These are phyloP conservation scores for Proteles cristata DNA, from an alignment of 2,113 vertebrate genomes.

Conservation along the genomic window DNA sequence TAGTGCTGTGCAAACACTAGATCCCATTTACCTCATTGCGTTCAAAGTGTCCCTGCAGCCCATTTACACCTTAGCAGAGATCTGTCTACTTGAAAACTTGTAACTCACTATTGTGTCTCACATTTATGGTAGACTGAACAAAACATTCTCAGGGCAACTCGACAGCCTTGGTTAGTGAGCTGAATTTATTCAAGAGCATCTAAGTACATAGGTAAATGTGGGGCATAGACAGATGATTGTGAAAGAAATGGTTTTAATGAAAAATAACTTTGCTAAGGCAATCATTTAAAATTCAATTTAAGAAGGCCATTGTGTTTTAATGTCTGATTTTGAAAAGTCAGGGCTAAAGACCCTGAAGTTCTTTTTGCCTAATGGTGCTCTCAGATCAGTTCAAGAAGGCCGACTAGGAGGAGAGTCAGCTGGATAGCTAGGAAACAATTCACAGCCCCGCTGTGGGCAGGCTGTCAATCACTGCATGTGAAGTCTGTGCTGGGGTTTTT, in stretches of 20 bases:
- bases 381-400: neutral
- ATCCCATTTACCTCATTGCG: neutral
- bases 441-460: constrained; percentile 58
- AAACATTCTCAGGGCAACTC: neutral
- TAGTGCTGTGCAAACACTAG: neutral
- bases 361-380: neutral
- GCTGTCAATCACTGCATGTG: constrained; percentile 33
- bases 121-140: neutral
- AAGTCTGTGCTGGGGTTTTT: neutral
- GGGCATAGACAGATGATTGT: neutral
- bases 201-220: neutral
- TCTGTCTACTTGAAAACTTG: neutral
- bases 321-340: constrained; percentile 20
- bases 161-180: neutral
- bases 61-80: neutral
- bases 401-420: neutral
- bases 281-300: constrained; percentile 43
- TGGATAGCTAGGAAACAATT: neutral
- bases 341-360: neutral
- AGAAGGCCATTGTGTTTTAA: constrained; percentile 15
- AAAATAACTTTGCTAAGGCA: neutral
- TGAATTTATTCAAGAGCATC: neutral
- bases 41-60: neutral
- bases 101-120: neutral
- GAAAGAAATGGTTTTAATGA: neutral